Evolutionary conservation across 2,113 vertebrate genomes (phyloP), one percentile per base, ranked within the genome.

Genomic region (Phasianus colchicus): DNA sequence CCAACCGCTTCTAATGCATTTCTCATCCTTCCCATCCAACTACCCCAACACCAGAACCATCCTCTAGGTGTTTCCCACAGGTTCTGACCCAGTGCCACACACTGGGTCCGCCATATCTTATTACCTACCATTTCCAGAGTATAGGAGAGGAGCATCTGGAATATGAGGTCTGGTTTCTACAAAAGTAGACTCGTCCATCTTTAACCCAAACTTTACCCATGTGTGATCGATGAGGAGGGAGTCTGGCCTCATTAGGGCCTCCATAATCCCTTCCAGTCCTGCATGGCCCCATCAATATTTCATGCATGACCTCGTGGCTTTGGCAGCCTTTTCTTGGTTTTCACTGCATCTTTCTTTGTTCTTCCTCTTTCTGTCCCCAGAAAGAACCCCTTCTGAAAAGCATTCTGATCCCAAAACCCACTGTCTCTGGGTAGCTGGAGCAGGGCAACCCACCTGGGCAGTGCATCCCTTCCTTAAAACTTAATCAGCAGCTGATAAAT

Each of bases 401-500:
- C 11, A 54, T 29, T 70, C 11, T 75, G 30, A 75, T 9, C 25
- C 36, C 1, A 0, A 65, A 40, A 3, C 4, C 4, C 0, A 0
- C 34, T 50, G 30, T 70, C 57, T 55, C 29, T 52, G 73, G 70
- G 52, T 77, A 90, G 70, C 86, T 34, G 86, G 65, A 86, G 73
- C 42, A n/a, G 8, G 2, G 32, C 8, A 11, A 65, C 82, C 82
- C 78, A 92, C 91, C 91, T 81, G 95, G 70, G 55, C 70, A 92
- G 48, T 47, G 16, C 4, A 2, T 55, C 85, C 76, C 89, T 94
- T 96, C 84, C 93, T 97, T 89, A 97, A 96, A 97, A 91, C 86
- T 97, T 97, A 97, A 97, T 96, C 84, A 97, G 96, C 91, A 81
- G 22, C 43, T 3, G 3, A 95, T 96, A 19, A 96, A 97, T 96